Evolutionary conservation across 2,113 vertebrate species (phyloP).

Genomic region (Spea bombifrons): DNA sequence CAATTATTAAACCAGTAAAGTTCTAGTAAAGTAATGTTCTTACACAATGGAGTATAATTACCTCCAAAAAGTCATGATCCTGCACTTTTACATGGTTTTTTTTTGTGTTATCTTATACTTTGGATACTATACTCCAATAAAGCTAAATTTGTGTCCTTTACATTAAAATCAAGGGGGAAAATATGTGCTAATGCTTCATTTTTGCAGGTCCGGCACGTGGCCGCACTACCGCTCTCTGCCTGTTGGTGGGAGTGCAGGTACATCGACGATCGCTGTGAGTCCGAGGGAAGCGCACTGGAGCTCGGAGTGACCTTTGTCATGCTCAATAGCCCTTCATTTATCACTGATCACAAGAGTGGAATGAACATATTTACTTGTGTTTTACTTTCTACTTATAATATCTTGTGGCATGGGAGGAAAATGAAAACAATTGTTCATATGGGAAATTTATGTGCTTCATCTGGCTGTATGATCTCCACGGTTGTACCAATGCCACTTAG

Average conservation of each 20-base stretch:
- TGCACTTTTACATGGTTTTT: no score
- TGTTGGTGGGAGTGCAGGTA: constrained; percentile 66
- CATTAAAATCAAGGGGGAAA: background rate
- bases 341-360: constrained; percentile 68
- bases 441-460: constrained; percentile 94
- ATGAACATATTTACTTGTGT: constrained; percentile 75
- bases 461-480: constrained; percentile 80
- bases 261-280: constrained; percentile 39
- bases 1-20: no score
- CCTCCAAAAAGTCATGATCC: no score
- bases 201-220: background rate
- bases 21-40: no score
- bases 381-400: constrained; percentile 75
- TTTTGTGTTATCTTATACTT: no score
- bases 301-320: constrained; percentile 65
- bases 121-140: background rate
- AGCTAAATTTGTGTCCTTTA: background rate
- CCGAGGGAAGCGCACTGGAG: background rate
- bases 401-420: constrained; percentile 74
- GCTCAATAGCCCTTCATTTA: constrained; percentile 67
- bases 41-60: no score
- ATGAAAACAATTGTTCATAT: constrained; percentile 82
- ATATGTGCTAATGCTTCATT: background rate
- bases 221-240: constrained; percentile 46
- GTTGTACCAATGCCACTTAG: constrained; percentile 80